Evolutionary conservation across 2,113 vertebrate genomes (phyloP), one percentile per base, ranked within the genome.

Genomic region (Lampris incognitus): DNA sequence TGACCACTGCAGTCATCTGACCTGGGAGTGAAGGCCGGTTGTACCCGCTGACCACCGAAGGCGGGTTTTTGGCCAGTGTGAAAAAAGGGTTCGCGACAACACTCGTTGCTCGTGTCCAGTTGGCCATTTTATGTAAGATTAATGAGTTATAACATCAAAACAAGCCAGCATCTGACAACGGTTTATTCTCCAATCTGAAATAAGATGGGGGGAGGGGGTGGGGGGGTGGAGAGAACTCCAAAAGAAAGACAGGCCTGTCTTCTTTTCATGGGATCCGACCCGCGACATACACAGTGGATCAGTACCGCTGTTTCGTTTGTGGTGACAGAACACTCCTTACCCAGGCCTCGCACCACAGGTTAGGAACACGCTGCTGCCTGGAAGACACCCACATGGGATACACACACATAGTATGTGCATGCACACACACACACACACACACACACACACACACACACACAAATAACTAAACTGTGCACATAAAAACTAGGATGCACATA

Each of bases 321-420:
- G 38, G 3, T 50, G 65, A 44, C 8, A 50, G 57, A 78, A 64
- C 4, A 76, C 64, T 52, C 50, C 72, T 13, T 69, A 42, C n/a
- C 55, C 48, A 65, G 38, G 49, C 24, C 6, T 64, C 61, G 67
- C 48, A 62, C 61, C 37, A 7, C 1, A 40, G 49, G 54, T 59
- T 49, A 70, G 37, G 49, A 71, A 55, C 4, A 63, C 50, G 59
- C 41, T 66, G 6, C 37, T 66, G 6, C 37, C 55, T 83, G 83
- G 72, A 81, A 69, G 41, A 69, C 13, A 82, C 50, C 66, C 69
- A 82, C 79, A 51, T 75, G 73, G 40, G 37, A 42, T 66, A 55
- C 49, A 68, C 54, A 61, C 54, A 55, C 7, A 7, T 42, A 24
- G 24, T 24, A 55, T 50, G 59, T 10, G 5, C 72, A 66, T 59